These are phyloP conservation scores for Drosophila bifasciata DNA, from an alignment of 1,140 invertebrate species.

Conservation along the genomic window DNA sequence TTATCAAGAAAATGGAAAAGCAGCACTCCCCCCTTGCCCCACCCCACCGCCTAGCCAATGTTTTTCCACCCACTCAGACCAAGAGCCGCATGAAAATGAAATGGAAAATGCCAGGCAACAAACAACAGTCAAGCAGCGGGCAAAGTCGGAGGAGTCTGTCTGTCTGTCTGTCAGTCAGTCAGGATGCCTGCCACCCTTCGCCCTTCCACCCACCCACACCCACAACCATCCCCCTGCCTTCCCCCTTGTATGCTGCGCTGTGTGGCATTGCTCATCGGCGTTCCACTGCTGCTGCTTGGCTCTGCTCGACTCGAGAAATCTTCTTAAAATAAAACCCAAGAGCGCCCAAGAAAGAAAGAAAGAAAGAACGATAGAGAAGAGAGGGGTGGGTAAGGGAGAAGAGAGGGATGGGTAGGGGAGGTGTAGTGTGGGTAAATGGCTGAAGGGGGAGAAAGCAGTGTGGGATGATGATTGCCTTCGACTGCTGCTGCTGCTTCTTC, in stretches of 20 bases:
- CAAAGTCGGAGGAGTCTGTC: slow-evolving; percentile 31
- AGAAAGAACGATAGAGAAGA: slow-evolving; percentile 36
- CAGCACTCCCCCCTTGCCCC: slow-evolving; percentile 37
- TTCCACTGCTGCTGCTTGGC: no score
- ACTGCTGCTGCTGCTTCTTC: slow-evolving; percentile 19
- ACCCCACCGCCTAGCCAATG: slow-evolving; percentile 31
- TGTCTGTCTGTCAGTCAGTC: slow-evolving; percentile 36
- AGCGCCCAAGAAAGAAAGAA: slow-evolving; percentile 18
- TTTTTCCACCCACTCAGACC: slow-evolving; percentile 35
- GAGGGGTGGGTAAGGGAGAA: background rate
- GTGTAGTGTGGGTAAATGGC: no score
- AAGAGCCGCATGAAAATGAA: slow-evolving; percentile 40
- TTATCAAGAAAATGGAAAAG: slow-evolving; percentile 79
- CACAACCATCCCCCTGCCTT: slow-evolving; percentile 8
- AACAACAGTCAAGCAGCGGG: slow-evolving; percentile 36
- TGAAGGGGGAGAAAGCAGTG: background rate
- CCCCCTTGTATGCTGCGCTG: slow-evolving; percentile 6
- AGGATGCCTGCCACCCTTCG: slow-evolving; percentile 19
- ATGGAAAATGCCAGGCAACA: slow-evolving; percentile 46
- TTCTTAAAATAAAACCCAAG: slow-evolving; percentile 78
- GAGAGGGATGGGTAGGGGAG: slow-evolving; percentile 1
- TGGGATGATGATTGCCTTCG: slow-evolving; percentile 35
- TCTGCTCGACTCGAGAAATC: slow-evolving; percentile 56
- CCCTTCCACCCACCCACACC: slow-evolving; percentile 28
- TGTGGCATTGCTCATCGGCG: slow-evolving; percentile 72